A percentile compares a stretch with the other conserved stretches of the same genome.
Evolutionary conservation across 2,888 invertebrate species (phyloP).

Genomic region (Lymantria dispar): DNA sequence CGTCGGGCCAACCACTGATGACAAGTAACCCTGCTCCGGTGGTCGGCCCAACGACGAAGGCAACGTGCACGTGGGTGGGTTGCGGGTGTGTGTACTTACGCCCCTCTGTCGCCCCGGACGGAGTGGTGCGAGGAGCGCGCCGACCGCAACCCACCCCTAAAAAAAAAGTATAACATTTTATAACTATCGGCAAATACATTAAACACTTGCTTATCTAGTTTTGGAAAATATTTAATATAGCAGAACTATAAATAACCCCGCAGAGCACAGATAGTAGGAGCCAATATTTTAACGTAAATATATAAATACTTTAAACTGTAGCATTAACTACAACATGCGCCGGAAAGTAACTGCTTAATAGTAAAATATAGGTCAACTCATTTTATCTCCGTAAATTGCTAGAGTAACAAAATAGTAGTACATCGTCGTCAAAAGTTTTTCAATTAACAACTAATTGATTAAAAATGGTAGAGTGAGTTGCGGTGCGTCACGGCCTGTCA

Average conservation of each 20-base stretch:
- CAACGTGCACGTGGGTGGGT: too few species aligned
- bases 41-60: too few species aligned
- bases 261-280: background rate
- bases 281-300: slow-evolving; percentile 1
- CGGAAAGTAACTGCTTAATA: slow-evolving; percentile 42
- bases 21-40: too few species aligned
- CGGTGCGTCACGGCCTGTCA: slow-evolving; percentile 35
- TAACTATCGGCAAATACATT: too few species aligned
- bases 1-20: too few species aligned
- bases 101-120: too few species aligned
- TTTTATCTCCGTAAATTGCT: slow-evolving; percentile 50
- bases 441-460: slow-evolving; percentile 75
- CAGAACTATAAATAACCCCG: background rate
- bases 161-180: too few species aligned
- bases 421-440: slow-evolving; percentile 59
- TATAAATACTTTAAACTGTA: slow-evolving; percentile 8
- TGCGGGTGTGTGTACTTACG: too few species aligned
- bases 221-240: background rate
- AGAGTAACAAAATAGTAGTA: slow-evolving; percentile 34
- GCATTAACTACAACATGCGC: slow-evolving; percentile 8
- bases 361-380: slow-evolving; percentile 49
- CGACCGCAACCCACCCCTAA: too few species aligned
- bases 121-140: too few species aligned
- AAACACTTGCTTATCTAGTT: too few species aligned
- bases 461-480: slow-evolving; percentile 40